Percentiles rank a stretch among this genome's conserved stretches.
Conservation (phyloP, 1,140 invertebrate species). For the Watersipora subatra region DNA sequence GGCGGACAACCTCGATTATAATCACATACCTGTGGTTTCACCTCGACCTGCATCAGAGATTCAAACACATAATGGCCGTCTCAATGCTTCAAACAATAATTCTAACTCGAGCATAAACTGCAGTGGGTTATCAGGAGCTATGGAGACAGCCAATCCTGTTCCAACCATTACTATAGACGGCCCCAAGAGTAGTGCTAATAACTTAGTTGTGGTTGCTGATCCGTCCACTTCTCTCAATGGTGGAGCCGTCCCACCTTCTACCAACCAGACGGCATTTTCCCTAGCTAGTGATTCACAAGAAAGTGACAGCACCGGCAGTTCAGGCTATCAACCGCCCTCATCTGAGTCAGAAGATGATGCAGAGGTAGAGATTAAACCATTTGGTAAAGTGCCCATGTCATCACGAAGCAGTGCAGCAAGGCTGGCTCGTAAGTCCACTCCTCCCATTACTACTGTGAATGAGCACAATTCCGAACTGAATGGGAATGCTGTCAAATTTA, state of each 20-base stretch:
- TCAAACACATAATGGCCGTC: background rate
- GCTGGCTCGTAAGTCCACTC: background rate
- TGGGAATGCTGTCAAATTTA: too few relatives aligned
- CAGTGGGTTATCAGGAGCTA: background rate
- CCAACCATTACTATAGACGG: background rate
- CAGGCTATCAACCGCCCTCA: background rate
- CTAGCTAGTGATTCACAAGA: too few relatives aligned
- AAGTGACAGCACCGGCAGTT: too few relatives aligned
- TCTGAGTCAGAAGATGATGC: background rate
- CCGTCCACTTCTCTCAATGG: background rate
- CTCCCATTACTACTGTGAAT: too few relatives aligned
- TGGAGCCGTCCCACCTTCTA: too few relatives aligned
- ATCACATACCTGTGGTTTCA: background rate
- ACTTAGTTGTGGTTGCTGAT: background rate
- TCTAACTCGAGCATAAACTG: background rate
- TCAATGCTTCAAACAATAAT: background rate
- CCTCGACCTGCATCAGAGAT: background rate
- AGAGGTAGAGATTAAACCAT: background rate
- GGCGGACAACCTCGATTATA: constrained; percentile 29
- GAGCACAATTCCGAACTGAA: too few relatives aligned
- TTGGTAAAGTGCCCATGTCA: background rate
- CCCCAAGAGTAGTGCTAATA: background rate
- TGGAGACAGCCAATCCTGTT: background rate
- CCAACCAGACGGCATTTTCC: too few relatives aligned
- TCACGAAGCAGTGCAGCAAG: background rate